Evolutionary conservation across 35 echinoderm and acorn worm genomes (phyloP), one percentile per base, ranked within the genome.

Genomic region (Hemicentrotus pulcherrimus): DNA sequence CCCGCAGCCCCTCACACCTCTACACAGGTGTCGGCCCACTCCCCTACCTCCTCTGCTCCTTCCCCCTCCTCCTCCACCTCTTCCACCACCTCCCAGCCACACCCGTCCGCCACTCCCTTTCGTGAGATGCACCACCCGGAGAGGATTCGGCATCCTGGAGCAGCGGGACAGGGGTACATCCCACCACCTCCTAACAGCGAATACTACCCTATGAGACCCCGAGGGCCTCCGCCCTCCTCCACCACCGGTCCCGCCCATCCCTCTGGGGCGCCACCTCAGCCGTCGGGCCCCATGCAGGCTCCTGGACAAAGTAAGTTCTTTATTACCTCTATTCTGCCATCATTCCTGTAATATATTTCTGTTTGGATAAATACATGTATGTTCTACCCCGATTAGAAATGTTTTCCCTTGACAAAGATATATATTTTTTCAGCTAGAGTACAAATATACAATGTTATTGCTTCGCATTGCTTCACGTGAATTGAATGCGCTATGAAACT

Each of bases 151-250:
- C 88, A 32, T 9, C 88, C 65, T 4, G 65, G 46, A 90, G 88
- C 88, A 90, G 32, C 88, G 18, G 88, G 88, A 4, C 88, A 90
- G 46, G 88, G 88, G 12, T 90, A 90, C 88, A 90, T 90, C 88
- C 46, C 88, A 90, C 88, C 88, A 22, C 46, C 88, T 45, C 32
- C 88, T 90, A 90, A 11, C 88, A 90, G 88, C 32, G 88, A 90
- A 30, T 90, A n/a, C 88, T 90, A 90, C 46, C 88, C 88, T 2
- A 33, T 90, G 88, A 45, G 32, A 90, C 88, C 88, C 4, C 16
- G 32, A 46, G 88, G n/a, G 19, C 88, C 88, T 24, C 46, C 18
- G 1, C 88, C 88, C 31, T 1, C 88, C 46, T 90, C 88, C 11
- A 47, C 88, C 32, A 15, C 88, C 11, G 88, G 46, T 2, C 87